Evolutionary conservation across 2,797 vertebrate species (phyloP).

Genomic region (Parauchenoglanis ngamensis): DNA sequence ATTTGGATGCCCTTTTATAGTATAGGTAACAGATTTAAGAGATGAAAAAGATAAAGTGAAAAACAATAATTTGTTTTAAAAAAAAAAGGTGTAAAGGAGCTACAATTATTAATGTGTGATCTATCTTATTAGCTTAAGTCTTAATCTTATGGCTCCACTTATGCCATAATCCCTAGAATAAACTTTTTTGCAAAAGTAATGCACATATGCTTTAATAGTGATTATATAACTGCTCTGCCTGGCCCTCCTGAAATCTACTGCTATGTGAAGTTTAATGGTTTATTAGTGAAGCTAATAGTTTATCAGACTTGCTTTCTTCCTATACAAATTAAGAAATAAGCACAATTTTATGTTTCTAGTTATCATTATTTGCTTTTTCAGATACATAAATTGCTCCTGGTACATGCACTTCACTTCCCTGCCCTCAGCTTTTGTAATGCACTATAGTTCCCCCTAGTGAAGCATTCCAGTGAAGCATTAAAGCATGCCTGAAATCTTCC

Average conservation of each 20-base stretch:
- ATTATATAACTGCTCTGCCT: neutral
- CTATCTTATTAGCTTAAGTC: neutral
- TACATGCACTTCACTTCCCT: neutral
- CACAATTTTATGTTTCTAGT: neutral
- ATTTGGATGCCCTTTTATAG: neutral
- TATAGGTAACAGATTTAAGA: neutral
- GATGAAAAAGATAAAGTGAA: neutral
- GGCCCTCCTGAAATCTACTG: neutral
- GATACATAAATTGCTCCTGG: neutral
- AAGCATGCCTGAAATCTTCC: neutral
- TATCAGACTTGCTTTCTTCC: neutral
- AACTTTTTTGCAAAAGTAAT: neutral
- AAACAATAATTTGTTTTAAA: neutral
- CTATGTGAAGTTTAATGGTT: neutral
- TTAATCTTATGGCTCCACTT: neutral
- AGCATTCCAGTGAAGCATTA: neutral
- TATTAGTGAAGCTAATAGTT: neutral
- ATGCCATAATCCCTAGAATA: neutral
- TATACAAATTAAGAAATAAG: neutral
- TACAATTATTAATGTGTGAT: neutral
- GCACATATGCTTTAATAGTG: neutral
- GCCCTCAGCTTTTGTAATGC: neutral
- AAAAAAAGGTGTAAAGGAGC: neutral
- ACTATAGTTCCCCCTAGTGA: constrained; percentile 31
- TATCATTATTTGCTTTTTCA: neutral